A percentile compares a stretch with the other conserved stretches of the same genome.
These are phyloP conservation scores for Ceyx melanurus DNA, from an alignment of 2,113 vertebrate genomes.

Conservation along the genomic window DNA sequence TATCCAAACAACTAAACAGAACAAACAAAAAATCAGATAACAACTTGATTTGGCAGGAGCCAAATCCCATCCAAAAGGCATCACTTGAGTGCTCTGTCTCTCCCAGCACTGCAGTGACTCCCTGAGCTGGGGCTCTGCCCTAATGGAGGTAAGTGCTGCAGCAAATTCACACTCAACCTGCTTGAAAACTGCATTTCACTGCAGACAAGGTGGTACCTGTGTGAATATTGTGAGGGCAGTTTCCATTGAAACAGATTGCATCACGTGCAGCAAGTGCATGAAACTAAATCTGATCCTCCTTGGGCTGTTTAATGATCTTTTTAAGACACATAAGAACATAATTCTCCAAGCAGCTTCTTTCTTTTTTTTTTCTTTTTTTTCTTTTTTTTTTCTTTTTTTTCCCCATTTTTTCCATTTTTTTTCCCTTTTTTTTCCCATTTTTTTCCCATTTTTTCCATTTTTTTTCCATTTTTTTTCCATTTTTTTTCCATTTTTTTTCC, in stretches of 20 bases:
- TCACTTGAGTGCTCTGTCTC: background rate
- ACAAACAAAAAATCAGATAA: too few species aligned
- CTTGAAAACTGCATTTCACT: constrained; percentile 46
- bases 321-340: background rate
- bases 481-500: too few species aligned
- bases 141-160: constrained; percentile 67
- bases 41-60: background rate
- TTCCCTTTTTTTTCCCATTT: rapidly evolving
- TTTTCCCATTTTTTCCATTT: too few species aligned
- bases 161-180: constrained; percentile 39
- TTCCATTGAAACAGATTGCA: background rate
- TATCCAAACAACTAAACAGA: background rate
- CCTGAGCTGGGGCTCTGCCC: background rate
- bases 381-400: too few species aligned
- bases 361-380: background rate
- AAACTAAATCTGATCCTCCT: background rate
- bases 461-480: too few species aligned
- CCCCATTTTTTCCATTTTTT: too few species aligned
- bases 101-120: constrained; percentile 3
- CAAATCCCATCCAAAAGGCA: constrained; percentile 15
- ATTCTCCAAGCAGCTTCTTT: background rate
- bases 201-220: background rate
- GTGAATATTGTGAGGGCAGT: background rate
- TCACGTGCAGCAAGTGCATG: background rate
- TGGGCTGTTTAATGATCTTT: background rate